A percentile compares a stretch with the other conserved stretches of the same genome.
phyloP scores from a whole-genome alignment of 2,113 vertebrate species.

The Lampris incognitus region DNA sequence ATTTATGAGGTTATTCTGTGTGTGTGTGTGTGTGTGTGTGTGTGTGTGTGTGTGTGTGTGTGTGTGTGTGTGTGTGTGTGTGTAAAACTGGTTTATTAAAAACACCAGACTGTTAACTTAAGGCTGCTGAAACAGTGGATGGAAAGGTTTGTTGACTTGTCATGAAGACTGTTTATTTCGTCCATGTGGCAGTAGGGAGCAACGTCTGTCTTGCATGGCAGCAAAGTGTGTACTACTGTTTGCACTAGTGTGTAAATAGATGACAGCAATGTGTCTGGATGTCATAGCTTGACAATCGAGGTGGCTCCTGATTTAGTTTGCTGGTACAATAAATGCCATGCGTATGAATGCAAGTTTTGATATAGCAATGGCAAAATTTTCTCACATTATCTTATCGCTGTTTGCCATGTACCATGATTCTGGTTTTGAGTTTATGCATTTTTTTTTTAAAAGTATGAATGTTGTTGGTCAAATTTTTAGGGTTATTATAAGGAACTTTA shows the following conservation, averaged over 20 bases:
- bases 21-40: too few species aligned
- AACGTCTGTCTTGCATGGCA: slow-evolving; percentile 44
- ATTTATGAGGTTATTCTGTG: too few species aligned
- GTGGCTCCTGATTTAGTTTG: slow-evolving; percentile 1
- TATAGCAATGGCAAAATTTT: too few species aligned
- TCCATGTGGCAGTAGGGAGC: slow-evolving; percentile 63
- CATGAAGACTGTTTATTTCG: slow-evolving; percentile 53
- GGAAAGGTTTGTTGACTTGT: slow-evolving; percentile 10
- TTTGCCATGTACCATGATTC: background rate
- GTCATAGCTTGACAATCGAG: background rate
- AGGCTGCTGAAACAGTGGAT: background rate
- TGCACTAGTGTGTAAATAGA: slow-evolving; percentile 36
- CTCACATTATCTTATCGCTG: too few species aligned
- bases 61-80: too few species aligned
- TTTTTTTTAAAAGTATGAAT: too few species aligned
- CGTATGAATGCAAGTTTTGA: too few species aligned
- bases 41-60: too few species aligned
- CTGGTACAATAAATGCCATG: background rate
- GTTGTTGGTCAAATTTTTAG: background rate
- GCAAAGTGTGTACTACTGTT: slow-evolving; percentile 9
- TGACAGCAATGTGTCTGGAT: slow-evolving; percentile 15
- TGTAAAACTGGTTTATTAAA: too few species aligned
- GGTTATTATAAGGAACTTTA: background rate
- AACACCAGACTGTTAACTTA: background rate
- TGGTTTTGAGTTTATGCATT: too few species aligned